Evolutionary conservation across 2,888 invertebrate genomes (phyloP).

Genomic region (Lithodes maja): DNA sequence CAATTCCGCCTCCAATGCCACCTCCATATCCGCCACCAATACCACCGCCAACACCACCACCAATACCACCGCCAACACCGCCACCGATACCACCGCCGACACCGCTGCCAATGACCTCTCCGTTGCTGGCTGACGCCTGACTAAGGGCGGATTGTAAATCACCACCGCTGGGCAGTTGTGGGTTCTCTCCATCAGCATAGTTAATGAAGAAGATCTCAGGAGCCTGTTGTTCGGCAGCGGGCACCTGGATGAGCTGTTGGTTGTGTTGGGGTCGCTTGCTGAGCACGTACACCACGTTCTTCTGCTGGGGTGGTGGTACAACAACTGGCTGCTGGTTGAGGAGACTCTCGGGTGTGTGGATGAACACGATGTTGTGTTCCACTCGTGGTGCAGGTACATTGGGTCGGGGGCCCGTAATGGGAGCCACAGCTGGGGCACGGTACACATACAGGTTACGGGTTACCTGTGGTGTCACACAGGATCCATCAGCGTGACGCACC

Average conservation of each 20-base stretch:
- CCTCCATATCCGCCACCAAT: neutral
- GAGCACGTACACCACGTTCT: constrained; percentile 63
- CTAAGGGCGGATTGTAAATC: constrained; percentile 56
- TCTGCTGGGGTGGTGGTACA: constrained; percentile 60
- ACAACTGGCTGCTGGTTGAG: constrained; percentile 53
- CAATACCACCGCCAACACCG: constrained; percentile 8
- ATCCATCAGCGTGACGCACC: constrained; percentile 58
- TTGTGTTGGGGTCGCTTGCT: constrained; percentile 42
- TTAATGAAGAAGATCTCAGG: constrained; percentile 67
- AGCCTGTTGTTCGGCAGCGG: constrained; percentile 31
- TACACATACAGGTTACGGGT: constrained; percentile 56
- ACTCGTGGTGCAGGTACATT: constrained; percentile 39
- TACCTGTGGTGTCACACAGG: constrained; percentile 49
- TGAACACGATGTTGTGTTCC: constrained; percentile 54
- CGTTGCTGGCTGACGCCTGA: constrained; percentile 39
- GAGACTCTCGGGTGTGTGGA: constrained; percentile 16
- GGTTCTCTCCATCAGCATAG: constrained; percentile 64
- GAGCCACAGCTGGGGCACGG: constrained; percentile 31
- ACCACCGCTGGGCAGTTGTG: constrained; percentile 54
- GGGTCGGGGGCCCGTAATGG: constrained; percentile 21
- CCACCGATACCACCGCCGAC: constrained; percentile 12
- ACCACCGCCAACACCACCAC: neutral
- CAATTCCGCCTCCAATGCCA: constrained; percentile 8
- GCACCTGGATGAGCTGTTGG: constrained; percentile 59
- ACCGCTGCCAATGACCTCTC: constrained; percentile 42